These are phyloP conservation scores for Brassicogethes aeneus DNA, from an alignment of 2,888 invertebrate genomes.

Conservation along the genomic window DNA sequence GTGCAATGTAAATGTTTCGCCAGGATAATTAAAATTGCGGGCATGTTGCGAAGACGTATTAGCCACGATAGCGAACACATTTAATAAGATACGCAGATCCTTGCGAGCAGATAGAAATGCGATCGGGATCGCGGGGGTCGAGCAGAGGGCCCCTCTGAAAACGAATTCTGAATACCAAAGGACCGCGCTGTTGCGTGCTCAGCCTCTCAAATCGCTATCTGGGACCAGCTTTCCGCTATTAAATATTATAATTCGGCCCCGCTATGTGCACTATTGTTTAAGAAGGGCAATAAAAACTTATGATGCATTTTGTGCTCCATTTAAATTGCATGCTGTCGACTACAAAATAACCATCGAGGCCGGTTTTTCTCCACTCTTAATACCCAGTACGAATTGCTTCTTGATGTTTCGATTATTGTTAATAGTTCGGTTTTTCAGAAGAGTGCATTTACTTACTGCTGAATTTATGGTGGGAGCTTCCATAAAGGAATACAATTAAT, in stretches of 20 bases:
- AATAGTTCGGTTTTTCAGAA: not conserved
- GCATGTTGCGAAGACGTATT: no score
- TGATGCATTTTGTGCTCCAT: constrained; percentile 22
- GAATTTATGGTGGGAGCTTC: no score
- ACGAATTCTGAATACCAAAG: constrained; percentile 24
- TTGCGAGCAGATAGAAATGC: no score
- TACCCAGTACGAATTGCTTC: constrained; percentile 10
- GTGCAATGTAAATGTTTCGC: no score
- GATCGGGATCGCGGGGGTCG: constrained; percentile 26
- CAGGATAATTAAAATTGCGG: no score
- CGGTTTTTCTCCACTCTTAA: constrained; percentile 9
- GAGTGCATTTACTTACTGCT: no score
- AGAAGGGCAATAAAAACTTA: constrained; percentile 23
- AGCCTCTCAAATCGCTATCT: constrained; percentile 24
- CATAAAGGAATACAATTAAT: no score
- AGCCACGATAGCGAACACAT: no score
- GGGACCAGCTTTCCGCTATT: constrained; percentile 27
- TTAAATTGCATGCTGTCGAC: constrained; percentile 18
- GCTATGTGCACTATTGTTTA: constrained; percentile 34
- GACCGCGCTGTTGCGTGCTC: constrained; percentile 23
- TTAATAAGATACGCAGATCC: no score
- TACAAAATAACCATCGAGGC: constrained; percentile 8
- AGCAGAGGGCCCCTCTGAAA: constrained; percentile 11
- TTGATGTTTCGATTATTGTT: constrained; percentile 12
- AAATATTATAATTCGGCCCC: constrained; percentile 31